A percentile compares a stretch with the other conserved stretches of the same genome.
phyloP scores from a whole-genome alignment of 2,888 invertebrate species.

The Cephus sareptanus region DNA sequence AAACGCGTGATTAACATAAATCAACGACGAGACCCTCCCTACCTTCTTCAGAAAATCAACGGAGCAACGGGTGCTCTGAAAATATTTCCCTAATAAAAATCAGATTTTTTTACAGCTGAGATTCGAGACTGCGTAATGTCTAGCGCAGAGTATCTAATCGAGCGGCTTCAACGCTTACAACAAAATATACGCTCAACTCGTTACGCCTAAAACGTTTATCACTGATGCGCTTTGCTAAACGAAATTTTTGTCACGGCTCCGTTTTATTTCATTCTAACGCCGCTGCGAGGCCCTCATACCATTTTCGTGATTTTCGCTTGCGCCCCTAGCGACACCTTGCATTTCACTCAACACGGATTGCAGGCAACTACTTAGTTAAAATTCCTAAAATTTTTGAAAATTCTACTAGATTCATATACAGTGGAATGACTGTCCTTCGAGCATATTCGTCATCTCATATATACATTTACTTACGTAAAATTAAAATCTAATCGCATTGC shows the following conservation, averaged over 20 bases:
- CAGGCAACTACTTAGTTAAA: neutral
- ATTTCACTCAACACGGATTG: neutral
- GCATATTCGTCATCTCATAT: neutral
- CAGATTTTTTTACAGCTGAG: neutral
- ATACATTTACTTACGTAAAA: neutral
- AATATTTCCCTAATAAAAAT: slow-evolving; percentile 33
- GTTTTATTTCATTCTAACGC: slow-evolving; percentile 43
- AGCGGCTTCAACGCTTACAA: slow-evolving; percentile 12
- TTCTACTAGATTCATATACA: neutral
- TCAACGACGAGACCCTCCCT: slow-evolving; percentile 35
- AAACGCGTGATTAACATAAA: slow-evolving; percentile 17
- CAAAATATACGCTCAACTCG: slow-evolving; percentile 29
- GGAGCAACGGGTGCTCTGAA: slow-evolving; percentile 31
- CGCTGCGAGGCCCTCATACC: slow-evolving; percentile 38
- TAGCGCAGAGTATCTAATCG: neutral
- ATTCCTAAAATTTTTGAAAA: neutral
- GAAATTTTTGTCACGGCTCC: slow-evolving; percentile 27
- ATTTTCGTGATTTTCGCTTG: slow-evolving; percentile 18
- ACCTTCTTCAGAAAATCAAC: slow-evolving; percentile 36
- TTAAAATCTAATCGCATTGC: neutral
- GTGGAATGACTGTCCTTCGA: neutral
- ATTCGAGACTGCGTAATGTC: neutral
- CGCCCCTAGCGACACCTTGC: neutral
- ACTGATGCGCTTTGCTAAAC: slow-evolving; percentile 30
- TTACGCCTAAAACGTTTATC: slow-evolving; percentile 18